These are phyloP conservation scores for Balaeniceps rex DNA, from an alignment of 2,113 vertebrate species.

Conservation along the genomic window DNA sequence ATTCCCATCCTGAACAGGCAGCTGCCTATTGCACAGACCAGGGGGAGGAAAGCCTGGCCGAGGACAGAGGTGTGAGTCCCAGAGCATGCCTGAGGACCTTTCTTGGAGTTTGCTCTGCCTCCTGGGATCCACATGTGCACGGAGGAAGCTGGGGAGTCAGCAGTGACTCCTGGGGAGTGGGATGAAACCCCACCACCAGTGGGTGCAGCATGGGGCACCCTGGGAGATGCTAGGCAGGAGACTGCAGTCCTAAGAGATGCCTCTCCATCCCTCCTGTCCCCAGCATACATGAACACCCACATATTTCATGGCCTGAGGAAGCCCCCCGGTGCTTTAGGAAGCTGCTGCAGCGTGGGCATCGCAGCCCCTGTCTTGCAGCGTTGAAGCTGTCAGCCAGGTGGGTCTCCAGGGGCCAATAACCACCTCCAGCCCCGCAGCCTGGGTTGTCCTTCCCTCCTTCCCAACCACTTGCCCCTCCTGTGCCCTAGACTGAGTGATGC, in stretches of 20 bases:
- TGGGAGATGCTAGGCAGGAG: neutral
- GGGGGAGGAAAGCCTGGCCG: neutral
- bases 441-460: neutral
- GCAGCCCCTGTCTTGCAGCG: neutral
- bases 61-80: neutral
- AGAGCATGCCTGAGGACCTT: neutral
- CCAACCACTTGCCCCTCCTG: neutral
- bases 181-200: neutral
- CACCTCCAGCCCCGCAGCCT: neutral
- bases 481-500: neutral
- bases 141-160: neutral
- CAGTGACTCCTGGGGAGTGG: neutral
- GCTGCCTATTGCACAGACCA: neutral
- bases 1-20: neutral
- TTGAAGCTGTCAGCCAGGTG: neutral
- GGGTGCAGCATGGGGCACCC: neutral
- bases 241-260: neutral
- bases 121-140: neutral
- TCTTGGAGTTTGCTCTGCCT: neutral
- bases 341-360: neutral
- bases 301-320: neutral
- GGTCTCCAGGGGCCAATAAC: neutral
- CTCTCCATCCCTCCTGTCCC: neutral
- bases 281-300: neutral
- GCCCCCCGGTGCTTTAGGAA: neutral